These are phyloP conservation scores for Lathronympha strigana DNA, from an alignment of 2,888 invertebrate species.

Conservation along the genomic window DNA sequence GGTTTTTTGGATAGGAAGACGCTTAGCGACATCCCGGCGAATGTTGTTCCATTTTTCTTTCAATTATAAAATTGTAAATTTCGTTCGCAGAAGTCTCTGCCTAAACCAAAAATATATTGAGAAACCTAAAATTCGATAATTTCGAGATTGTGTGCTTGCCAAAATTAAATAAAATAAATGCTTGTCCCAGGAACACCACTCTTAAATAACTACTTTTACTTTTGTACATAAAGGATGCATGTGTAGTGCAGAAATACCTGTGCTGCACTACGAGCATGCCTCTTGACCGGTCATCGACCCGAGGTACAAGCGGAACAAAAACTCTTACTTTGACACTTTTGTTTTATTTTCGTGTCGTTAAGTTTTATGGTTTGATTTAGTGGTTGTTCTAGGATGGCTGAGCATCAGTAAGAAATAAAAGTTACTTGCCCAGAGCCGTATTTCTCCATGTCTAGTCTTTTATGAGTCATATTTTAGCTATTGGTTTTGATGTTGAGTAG, in stretches of 20 bases:
- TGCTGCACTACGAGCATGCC: conserved; percentile 1
- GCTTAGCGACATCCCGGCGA: no score
- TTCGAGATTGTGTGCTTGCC: no score
- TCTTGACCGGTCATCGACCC: conserved; percentile 32
- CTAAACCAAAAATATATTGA: no score
- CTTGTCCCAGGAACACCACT: no score
- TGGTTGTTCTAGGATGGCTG: conserved; percentile 21
- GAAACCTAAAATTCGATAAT: no score
- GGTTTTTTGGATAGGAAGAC: no score
- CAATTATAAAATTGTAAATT: no score
- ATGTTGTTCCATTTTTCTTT: no score
- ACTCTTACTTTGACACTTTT: conserved; percentile 28
- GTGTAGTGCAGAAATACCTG: conserved; percentile 1
- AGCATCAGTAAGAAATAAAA: conserved; percentile 6
- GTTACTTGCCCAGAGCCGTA: not conserved
- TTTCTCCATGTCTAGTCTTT: conserved; percentile 7
- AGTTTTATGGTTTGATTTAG: conserved; percentile 38
- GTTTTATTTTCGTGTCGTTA: conserved; percentile 34
- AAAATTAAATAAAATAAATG: no score
- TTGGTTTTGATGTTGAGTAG: not conserved
- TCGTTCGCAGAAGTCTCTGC: no score
- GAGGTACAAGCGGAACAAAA: conserved; percentile 32
- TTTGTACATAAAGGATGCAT: not conserved
- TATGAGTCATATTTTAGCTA: not conserved
- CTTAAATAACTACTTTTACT: no score